Evolutionary conservation across 1,140 invertebrate genomes (phyloP), one percentile per base, ranked within the genome.

Genomic region (Vanessa tameamea): DNA sequence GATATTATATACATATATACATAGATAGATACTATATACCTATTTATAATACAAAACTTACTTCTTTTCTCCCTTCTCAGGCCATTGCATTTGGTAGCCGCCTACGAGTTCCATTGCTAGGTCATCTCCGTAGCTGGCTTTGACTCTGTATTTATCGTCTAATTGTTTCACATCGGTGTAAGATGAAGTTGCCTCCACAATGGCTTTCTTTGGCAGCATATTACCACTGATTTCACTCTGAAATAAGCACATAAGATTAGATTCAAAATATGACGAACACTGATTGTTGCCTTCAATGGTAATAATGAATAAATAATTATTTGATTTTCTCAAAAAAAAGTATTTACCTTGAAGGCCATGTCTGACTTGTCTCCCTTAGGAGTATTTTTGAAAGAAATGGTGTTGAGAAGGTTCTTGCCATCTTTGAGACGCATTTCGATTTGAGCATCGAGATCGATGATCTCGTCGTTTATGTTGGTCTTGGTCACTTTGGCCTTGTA

Each of bases 391-490:
- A 92, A 61, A 1, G 69, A 68, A 68, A 94, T 80, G 14, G 90
- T 86, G 55, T 84, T 87, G 23, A 90, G 77, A 1, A 93, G 77
- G 48, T 93, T 87, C 55, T 91, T 89, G 14, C 93, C 93, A 48
- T 91, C 88, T 59, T 93, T 78, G 72, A 90, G 72, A 65, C 88
- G 8, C 69, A 84, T 64, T 84, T 93, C 73, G 78, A 89, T 8
- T 84, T 92, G 72, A 68, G 91, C 74, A 85, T 91, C 88, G 23
- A 85, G 89, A 53, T 94, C 92, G 2, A 92, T n/a, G 47, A 81
- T 79, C 8, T 92, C 84, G 20, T 93, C 93, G 11, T 87, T 86
- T 8, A 80, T 71, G 76, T 91, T 83, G 48, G 84, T 82, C 76
- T 88, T 83, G 1, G 69, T 50, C 1, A 88, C 8, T 59, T 90